A percentile compares a stretch with the other conserved stretches of the same genome.
phyloP scores from a whole-genome alignment of 1,140 invertebrate genomes.

The Drosophila athabasca region DNA sequence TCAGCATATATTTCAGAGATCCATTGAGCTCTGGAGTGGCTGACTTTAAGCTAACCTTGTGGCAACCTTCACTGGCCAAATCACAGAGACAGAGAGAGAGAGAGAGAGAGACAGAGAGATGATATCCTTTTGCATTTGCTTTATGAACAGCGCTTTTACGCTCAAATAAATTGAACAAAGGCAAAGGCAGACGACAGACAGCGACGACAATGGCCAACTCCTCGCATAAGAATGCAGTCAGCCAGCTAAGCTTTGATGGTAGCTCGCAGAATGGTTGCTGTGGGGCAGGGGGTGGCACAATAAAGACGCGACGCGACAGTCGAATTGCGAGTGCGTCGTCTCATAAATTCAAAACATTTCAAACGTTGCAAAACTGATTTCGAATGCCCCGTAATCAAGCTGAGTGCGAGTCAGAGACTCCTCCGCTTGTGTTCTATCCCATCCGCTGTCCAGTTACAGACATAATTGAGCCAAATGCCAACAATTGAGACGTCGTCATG shows the following conservation, averaged over 20 bases:
- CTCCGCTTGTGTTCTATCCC: not conserved
- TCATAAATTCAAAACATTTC: slow-evolving; percentile 80
- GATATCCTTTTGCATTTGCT: slow-evolving; percentile 59
- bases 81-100: too few species aligned
- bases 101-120: slow-evolving; percentile 7
- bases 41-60: slow-evolving; percentile 68
- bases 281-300: too few species aligned
- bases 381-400: slow-evolving; percentile 55
- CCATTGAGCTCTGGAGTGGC: slow-evolving; percentile 4
- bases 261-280: too few species aligned
- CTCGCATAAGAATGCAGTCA: slow-evolving; percentile 50
- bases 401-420: slow-evolving; percentile 32
- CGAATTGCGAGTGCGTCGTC: slow-evolving; percentile 4
- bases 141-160: slow-evolving; percentile 65
- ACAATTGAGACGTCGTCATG: slow-evolving; percentile 73
- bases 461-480: slow-evolving; percentile 40
- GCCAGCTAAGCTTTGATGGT: too few species aligned
- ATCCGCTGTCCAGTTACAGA: not conserved
- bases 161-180: slow-evolving; percentile 71
- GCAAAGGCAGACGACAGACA: slow-evolving; percentile 48
- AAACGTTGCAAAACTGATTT: slow-evolving; percentile 74
- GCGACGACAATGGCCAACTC: slow-evolving; percentile 19
- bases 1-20: slow-evolving; percentile 32
- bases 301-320: slow-evolving; percentile 76
- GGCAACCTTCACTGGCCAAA: slow-evolving; percentile 53